These are phyloP conservation scores for Dendrophyllia cribrosa DNA, from an alignment of 64 coral and sea anemone species.

Conservation along the genomic window DNA sequence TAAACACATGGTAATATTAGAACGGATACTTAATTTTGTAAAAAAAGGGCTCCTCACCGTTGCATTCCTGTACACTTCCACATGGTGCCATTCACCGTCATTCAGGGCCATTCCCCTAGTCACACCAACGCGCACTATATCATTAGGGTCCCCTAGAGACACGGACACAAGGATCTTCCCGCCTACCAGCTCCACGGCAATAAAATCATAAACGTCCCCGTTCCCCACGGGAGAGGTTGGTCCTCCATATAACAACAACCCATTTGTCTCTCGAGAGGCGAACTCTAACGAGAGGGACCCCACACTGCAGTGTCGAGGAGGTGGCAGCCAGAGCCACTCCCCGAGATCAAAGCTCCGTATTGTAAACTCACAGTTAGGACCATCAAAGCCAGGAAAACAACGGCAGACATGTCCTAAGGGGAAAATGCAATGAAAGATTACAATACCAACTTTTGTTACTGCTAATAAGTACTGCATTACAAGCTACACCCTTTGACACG, in stretches of 20 bases:
- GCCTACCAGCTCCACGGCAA: conserved; percentile 64
- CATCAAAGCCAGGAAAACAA: conserved; percentile 60
- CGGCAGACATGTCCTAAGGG: conserved; percentile 73
- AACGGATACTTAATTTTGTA: too few relatives aligned
- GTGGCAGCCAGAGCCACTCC: conserved; percentile 87
- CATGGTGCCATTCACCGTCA: conserved; percentile 89
- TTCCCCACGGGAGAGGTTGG: conserved; percentile 53
- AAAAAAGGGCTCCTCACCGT: conserved; percentile 50
- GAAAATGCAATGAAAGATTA: background rate
- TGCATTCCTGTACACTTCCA: conserved; percentile 77
- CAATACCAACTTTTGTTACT: background rate
- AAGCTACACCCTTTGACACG: too few relatives aligned
- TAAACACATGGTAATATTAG: too few relatives aligned
- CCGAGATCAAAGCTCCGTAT: conserved; percentile 83
- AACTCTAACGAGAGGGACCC: conserved; percentile 86
- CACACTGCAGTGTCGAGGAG: conserved; percentile 74
- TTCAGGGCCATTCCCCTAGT: conserved; percentile 48
- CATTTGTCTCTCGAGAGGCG: conserved; percentile 71
- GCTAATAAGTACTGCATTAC: too few relatives aligned
- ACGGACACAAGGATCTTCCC: conserved; percentile 72
- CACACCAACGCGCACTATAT: conserved; percentile 47
- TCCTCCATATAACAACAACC: conserved; percentile 90
- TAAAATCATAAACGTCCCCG: conserved; percentile 73
- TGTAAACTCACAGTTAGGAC: conserved; percentile 89
- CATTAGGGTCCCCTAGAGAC: conserved; percentile 77